Base-by-base conservation (phyloP, 1,140 invertebrate genomes). In the Chlorops oryzae region DNA sequence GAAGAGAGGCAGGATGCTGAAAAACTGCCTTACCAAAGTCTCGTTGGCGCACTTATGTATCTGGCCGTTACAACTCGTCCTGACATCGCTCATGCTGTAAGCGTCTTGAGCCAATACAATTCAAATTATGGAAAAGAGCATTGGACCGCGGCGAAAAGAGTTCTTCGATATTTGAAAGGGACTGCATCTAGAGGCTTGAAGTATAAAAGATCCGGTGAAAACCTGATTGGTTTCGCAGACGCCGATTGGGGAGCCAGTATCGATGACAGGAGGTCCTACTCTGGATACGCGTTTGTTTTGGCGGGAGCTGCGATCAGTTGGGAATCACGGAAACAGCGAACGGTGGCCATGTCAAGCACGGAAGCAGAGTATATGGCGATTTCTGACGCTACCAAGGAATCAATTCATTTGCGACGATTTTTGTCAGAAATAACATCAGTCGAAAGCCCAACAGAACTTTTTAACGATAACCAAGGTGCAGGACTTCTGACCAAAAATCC, bases 361-460 rank as follows among this genome's bases (percentile, higher is more conserved):
- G 70, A 75, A 56, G 70, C 72, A 0, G 74, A 76, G 52, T 72
- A 70, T 44, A 63, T 74, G 50, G 70, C 73, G n/a, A 54, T 65
- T 7, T 53, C 63, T 27, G 60, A 66, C 49, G 64, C 62, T 2
- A 35, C 63, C 12, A 72, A 72, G 58, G 74, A 76, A 55, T 57
- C 65, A 3, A 56, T 73, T 5, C 69, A 63, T 59, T 44, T 73
- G 22, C 57, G 50, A 44, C 46, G 55, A 25, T 58, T 73, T 22
- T 21, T 56, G 21, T 18, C 37, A 20, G 46, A 49, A 20, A n/a
- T 40, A 21, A 12, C 18, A 10, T 13, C 27, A 4, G 10, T 42
- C 70, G 75, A 55, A 73, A 78, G 56, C 60, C 61, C 65, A 13
- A 63, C 61, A 18, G 24, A 18, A 20, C 38, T 57, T 13, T 56